These are phyloP conservation scores for Tokudaia tokunoshimensis DNA, from an alignment of 2,797 vertebrate genomes.

Conservation along the genomic window DNA sequence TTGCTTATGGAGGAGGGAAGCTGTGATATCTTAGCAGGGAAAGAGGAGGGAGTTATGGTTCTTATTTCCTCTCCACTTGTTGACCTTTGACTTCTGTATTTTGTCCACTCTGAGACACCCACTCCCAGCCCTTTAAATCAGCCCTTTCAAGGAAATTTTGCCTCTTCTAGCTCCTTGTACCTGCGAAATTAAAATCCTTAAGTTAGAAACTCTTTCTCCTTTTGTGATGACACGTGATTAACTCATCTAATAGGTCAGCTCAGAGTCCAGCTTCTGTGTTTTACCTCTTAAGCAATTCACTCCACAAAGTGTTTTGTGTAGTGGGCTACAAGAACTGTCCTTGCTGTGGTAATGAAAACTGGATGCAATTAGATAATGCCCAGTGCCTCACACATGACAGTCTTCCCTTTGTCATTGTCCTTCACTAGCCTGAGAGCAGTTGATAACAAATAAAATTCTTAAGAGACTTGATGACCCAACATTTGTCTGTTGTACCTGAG, in stretches of 20 bases:
- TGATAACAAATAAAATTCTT: background rate
- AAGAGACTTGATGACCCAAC: background rate
- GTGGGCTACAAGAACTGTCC: background rate
- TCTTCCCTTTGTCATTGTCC: background rate
- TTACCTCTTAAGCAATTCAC: conserved; percentile 24
- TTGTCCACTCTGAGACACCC: background rate
- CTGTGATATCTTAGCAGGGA: background rate
- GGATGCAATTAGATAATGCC: conserved; percentile 40
- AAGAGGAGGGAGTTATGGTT: background rate
- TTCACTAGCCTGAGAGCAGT: background rate
- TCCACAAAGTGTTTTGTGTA: background rate
- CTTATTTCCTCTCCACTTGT: background rate
- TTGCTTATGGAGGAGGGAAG: background rate
- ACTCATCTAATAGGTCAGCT: conserved; percentile 2
- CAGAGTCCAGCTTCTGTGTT: conserved; percentile 34
- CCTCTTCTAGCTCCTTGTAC: conserved; percentile 6
- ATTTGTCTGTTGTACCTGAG: background rate
- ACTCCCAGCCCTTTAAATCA: background rate
- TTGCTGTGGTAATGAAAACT: background rate
- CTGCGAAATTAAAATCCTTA: conserved; percentile 44
- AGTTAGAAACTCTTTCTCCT: background rate
- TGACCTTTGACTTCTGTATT: conserved; percentile 36
- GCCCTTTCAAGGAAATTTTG: conserved; percentile 21
- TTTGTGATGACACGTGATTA: conserved; percentile 34
- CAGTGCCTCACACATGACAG: background rate